Evolutionary conservation across 2,888 invertebrate species (phyloP).

Genomic region (Stegana nigrithorax): DNA sequence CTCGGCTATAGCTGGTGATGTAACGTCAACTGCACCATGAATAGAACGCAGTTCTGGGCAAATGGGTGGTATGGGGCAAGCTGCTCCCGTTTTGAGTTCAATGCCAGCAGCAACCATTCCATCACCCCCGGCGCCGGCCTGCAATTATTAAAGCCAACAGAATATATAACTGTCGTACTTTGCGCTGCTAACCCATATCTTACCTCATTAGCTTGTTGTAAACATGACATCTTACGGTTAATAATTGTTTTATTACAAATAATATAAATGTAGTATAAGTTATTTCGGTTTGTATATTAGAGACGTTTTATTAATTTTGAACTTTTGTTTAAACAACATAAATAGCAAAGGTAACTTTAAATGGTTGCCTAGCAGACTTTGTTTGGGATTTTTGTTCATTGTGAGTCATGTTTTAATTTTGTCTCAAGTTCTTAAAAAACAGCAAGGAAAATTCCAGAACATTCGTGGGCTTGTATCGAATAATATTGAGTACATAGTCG

Average conservation of each 20-base stretch:
- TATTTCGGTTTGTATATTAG: neutral
- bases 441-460: conserved; percentile 57
- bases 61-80: conserved; percentile 12
- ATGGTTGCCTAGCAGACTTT: too few species aligned
- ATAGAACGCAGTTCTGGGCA: neutral
- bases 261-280: too few species aligned
- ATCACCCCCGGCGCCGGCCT: conserved; percentile 1
- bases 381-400: too few species aligned
- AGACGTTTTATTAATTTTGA: too few species aligned
- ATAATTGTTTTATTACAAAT: too few species aligned
- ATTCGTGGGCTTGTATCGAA: conserved; percentile 59
- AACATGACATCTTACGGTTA: too few species aligned
- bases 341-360: neutral
- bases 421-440: conserved; percentile 57
- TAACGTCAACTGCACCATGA: conserved; percentile 14
- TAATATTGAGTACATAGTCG: conserved; percentile 55
- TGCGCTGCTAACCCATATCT: too few species aligned
- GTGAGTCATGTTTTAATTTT: too few species aligned
- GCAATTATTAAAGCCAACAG: too few species aligned
- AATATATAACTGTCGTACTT: too few species aligned
- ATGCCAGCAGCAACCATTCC: neutral
- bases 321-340: neutral
- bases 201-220: neutral
- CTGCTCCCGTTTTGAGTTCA: neutral
- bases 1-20: conserved; percentile 32